Evolutionary conservation across 2,888 invertebrate species (phyloP).

Genomic region (Odiellus spinosus): DNA sequence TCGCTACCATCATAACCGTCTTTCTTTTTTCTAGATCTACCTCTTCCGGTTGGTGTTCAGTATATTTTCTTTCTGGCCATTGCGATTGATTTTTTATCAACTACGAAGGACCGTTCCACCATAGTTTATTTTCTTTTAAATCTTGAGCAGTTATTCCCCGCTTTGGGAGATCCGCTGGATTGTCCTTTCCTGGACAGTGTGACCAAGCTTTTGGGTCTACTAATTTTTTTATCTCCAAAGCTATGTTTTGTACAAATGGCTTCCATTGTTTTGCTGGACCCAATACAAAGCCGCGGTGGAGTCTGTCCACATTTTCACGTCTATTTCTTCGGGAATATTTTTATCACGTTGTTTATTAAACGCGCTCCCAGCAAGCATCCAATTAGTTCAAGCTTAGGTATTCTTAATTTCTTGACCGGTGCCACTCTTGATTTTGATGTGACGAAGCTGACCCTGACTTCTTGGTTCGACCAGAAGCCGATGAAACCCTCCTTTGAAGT

Average conservation of each 20-base stretch:
- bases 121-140: conserved; percentile 6
- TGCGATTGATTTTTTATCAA: conserved; percentile 1
- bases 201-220: conserved; percentile 15
- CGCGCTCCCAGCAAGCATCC: conserved; percentile 10
- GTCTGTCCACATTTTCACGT: conserved; percentile 16
- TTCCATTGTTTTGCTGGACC: conserved; percentile 6
- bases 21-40: too few species aligned
- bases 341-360: too few species aligned
- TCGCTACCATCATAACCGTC: too few species aligned
- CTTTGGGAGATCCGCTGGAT: conserved; percentile 23
- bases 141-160: too few species aligned
- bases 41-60: too few species aligned
- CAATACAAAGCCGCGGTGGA: conserved; percentile 18
- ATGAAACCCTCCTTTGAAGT: too few species aligned
- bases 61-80: not conserved
- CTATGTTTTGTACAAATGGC: conserved; percentile 19
- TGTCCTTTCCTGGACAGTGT: conserved; percentile 19
- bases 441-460: conserved; percentile 10
- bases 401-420: conserved; percentile 18
- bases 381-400: conserved; percentile 20
- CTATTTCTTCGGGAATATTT: too few species aligned
- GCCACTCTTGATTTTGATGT: conserved; percentile 13
- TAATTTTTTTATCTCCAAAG: conserved; percentile 17
- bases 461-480: not conserved
- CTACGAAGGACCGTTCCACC: conserved; percentile 22